Conservation (phyloP, 37 sponge, comb jelly and placozoan genomes). For the Theonella swinhoei region DNA sequence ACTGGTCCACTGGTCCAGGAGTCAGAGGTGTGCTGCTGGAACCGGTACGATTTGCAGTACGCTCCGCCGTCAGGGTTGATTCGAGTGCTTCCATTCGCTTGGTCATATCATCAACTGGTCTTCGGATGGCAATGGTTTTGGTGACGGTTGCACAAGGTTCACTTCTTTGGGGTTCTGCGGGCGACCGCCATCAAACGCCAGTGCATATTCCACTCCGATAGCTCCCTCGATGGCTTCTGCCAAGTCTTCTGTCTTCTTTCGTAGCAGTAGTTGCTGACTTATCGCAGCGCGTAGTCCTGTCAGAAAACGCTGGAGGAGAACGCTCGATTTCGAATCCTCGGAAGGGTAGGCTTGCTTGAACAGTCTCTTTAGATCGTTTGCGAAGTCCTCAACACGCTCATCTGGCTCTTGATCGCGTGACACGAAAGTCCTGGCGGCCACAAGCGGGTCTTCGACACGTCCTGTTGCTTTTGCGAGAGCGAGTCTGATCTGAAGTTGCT, state of each 20-base stretch:
- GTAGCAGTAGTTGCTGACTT: conserved; percentile 10
- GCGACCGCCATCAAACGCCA: too few species aligned
- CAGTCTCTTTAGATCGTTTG: conserved; percentile 6
- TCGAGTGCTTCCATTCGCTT: too few species aligned
- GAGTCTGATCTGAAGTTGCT: conserved; percentile 6
- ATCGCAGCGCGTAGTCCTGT: conserved; percentile 25
- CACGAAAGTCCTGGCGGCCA: conserved; percentile 7
- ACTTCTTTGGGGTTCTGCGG: too few species aligned
- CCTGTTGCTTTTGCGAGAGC: conserved; percentile 5
- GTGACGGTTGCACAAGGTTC: too few species aligned
- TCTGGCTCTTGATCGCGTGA: neutral
- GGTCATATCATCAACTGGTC: too few species aligned
- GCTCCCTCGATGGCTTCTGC: conserved; percentile 34
- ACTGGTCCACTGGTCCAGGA: too few species aligned
- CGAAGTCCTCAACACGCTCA: conserved; percentile 30
- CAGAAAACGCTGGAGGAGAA: conserved; percentile 34
- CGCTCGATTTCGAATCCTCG: conserved; percentile 17
- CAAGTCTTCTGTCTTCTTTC: conserved; percentile 12
- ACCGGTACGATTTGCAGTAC: too few species aligned
- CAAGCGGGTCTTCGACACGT: conserved; percentile 16
- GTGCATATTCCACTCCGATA: too few species aligned
- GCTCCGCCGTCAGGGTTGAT: too few species aligned
- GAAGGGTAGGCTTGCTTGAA: conserved; percentile 36
- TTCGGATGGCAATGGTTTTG: too few species aligned
- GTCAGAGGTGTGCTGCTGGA: too few species aligned